phyloP scores from a whole-genome alignment of 2,888 invertebrate genomes.

The Blastobasis lacticolella region DNA sequence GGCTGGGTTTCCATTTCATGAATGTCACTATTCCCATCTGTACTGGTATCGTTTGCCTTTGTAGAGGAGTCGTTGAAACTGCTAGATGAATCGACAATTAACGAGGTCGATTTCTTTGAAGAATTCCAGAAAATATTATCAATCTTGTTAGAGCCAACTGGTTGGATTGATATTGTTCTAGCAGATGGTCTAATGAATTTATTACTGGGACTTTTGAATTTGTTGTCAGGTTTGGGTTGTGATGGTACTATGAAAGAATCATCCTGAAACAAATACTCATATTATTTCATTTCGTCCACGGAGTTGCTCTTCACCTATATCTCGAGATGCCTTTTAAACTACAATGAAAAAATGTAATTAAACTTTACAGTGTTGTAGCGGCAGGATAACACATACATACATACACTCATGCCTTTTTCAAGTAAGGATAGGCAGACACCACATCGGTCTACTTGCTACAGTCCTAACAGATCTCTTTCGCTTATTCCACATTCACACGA shows the following conservation, averaged over 20 bases:
- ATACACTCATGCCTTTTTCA: too few species aligned
- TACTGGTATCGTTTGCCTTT: conserved; percentile 9
- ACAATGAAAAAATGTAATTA: too few species aligned
- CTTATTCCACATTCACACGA: too few species aligned
- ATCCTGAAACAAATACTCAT: conserved; percentile 40
- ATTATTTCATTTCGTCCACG: background rate
- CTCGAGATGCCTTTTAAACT: too few species aligned
- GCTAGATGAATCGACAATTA: conserved; percentile 28
- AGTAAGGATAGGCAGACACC: too few species aligned
- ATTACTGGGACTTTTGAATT: conserved; percentile 32
- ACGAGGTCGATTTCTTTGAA: conserved; percentile 45
- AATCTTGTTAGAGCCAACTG: conserved; percentile 40
- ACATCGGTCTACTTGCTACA: too few species aligned
- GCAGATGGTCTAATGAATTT: conserved; percentile 41
- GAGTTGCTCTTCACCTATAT: too few species aligned
- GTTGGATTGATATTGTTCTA: conserved; percentile 38
- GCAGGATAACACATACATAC: too few species aligned
- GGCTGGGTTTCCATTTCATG: conserved; percentile 45
- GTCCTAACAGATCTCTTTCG: too few species aligned
- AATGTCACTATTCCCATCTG: conserved; percentile 6
- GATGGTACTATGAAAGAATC: conserved; percentile 51
- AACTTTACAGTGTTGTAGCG: too few species aligned
- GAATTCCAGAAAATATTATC: conserved; percentile 48
- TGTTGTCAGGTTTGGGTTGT: conserved; percentile 27
- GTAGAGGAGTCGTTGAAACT: conserved; percentile 28